Evolutionary conservation across 2,888 invertebrate genomes (phyloP), one percentile per base, ranked within the genome.

Genomic region (Mayetiola destructor): DNA sequence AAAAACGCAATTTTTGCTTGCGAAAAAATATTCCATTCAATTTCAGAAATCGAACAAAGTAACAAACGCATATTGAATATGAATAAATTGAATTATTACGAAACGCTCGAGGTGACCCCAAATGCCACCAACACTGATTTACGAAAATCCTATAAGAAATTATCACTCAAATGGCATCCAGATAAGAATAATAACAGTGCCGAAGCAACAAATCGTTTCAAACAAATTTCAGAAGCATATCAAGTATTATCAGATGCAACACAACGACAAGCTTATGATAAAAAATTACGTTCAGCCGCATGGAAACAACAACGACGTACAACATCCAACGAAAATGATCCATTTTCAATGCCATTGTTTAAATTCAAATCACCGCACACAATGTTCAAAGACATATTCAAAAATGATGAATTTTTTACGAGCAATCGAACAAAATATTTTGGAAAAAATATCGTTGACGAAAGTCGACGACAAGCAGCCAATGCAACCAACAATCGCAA

Each of bases 391-490:
- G 48, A 27, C 3, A 27, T 48, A 27, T 48, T 48, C 48, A 48
- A 48, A 16, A 16, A 48, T 48, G 48, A 27, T 42, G 2, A 23
- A 27, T 37, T 37, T 14, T 27, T 27, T 27, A n/a, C n/a, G 2
- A 16, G 16, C 16, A 4, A n/a, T 5, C 12, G 48, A 2, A 27
- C 48, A 2, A 48, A 48, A n/a, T 27, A 48, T 27, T 48, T 48
- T 27, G 27, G 27, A 5, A 23, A 48, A 27, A 48, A 48, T 48
- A 48, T 48, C 16, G 29, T 27, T 23, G 42, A 14, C 42, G 42
- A 42, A 42, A 42, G 42, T 42, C 42, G 42, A 23, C 48, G 48
- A 8, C 48, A 48, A 27, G 48, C 48, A 48, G 42, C 48, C 16
- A 27, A 23, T n/a, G 23, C 48, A 27, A n/a, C n/a, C n/a, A n/a